These are phyloP conservation scores for Ceyx margarethae DNA, from an alignment of 2,113 vertebrate genomes.

Conservation along the genomic window DNA sequence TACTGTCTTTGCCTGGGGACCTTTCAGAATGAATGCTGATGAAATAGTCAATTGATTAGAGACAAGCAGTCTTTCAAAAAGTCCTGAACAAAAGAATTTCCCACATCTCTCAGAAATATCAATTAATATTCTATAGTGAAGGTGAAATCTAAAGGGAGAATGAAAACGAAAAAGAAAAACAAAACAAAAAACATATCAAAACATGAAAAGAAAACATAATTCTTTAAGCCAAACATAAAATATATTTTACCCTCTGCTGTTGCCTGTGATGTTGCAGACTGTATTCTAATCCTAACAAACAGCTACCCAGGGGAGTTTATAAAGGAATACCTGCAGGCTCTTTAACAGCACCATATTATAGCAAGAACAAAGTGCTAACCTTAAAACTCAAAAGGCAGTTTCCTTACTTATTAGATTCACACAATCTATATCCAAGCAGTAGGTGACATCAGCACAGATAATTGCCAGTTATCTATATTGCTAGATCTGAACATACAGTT, in stretches of 20 bases:
- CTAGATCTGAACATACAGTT: not conserved
- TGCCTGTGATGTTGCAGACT: not conserved
- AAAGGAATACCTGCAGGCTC: constrained; percentile 7
- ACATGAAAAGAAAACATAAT: not conserved
- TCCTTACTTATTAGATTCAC: not conserved
- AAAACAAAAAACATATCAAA: not conserved
- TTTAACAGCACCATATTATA: not conserved
- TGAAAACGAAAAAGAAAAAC: not conserved
- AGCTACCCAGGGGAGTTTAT: not conserved
- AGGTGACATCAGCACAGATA: not conserved
- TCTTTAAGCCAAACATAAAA: constrained; percentile 15
- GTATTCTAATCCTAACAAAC: not conserved
- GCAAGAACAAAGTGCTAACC: constrained; percentile 3
- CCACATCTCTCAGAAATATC: not conserved
- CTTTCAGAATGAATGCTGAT: not conserved
- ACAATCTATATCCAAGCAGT: not conserved
- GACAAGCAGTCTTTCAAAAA: constrained; percentile 35
- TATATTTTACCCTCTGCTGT: not conserved
- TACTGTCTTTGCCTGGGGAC: constrained; percentile 38
- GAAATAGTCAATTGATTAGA: constrained; percentile 63
- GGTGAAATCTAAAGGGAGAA: not conserved
- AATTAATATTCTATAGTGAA: constrained; percentile 20
- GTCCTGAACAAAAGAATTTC: constrained; percentile 34
- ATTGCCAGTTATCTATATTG: not conserved
- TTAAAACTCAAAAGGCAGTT: not conserved